Conservation (phyloP, 2,113 vertebrate species). For the Polypterus bichir region DNA sequence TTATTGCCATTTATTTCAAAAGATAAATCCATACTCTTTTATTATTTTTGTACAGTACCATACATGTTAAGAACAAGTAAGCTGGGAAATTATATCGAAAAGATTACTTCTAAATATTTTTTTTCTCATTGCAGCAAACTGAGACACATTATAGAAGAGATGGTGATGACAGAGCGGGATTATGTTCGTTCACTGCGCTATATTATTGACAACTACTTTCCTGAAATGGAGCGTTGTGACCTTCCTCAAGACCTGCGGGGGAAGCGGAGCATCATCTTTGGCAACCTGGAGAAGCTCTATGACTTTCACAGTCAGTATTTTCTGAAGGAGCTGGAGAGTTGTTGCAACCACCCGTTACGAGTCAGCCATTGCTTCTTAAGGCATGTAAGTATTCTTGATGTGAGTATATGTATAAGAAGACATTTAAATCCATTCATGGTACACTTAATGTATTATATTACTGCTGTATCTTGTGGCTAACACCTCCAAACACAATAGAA, state of each 20-base stretch:
- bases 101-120: not conserved
- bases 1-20: too few relatives aligned
- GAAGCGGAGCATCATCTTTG: constrained; percentile 76
- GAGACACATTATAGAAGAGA: constrained; percentile 77
- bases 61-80: not conserved
- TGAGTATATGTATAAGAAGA: too few relatives aligned
- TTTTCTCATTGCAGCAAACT: constrained; percentile 48
- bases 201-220: constrained; percentile 80
- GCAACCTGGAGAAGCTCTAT: constrained; percentile 85
- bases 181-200: constrained; percentile 82
- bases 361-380: constrained; percentile 85
- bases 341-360: constrained; percentile 74
- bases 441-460: not conserved
- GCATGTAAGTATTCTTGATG: constrained; percentile 54
- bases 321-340: constrained; percentile 82
- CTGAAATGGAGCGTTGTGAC: constrained; percentile 78
- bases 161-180: constrained; percentile 83
- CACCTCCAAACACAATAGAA: too few relatives aligned
- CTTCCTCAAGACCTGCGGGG: constrained; percentile 87
- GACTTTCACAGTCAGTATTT: constrained; percentile 92
- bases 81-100: not conserved
- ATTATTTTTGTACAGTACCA: not conserved
- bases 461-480: constrained; percentile 1
- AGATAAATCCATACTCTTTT: not conserved
- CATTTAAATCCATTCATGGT: not conserved